Conservation (phyloP, 2,888 invertebrate species). For the Petrolisthes cinctipes region DNA sequence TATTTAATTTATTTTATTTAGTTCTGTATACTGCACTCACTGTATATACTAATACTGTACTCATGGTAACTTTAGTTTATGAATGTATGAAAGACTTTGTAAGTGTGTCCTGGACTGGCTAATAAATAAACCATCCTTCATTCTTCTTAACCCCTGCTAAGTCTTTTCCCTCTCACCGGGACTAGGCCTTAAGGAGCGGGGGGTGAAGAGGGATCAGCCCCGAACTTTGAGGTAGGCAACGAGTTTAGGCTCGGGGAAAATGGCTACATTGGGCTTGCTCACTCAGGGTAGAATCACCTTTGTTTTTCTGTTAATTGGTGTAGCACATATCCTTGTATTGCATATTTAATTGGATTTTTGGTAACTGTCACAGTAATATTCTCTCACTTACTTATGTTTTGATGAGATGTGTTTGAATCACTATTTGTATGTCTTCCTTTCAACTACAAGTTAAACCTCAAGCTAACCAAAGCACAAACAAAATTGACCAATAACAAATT, state of each 20-base stretch:
- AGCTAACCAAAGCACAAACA: too few species aligned
- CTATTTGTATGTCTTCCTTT: too few species aligned
- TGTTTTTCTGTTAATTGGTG: not conserved
- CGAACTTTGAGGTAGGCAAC: constrained; percentile 44
- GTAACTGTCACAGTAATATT: not conserved
- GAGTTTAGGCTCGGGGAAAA: constrained; percentile 20
- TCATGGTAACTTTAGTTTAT: not conserved
- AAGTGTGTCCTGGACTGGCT: constrained; percentile 23
- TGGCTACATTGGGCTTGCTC: constrained; percentile 1
- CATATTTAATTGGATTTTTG: not conserved
- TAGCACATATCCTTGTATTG: not conserved
- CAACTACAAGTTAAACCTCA: too few species aligned
- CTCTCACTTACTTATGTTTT: too few species aligned
- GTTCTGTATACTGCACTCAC: too few species aligned
- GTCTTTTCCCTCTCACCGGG: constrained; percentile 38
- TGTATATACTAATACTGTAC: not conserved
- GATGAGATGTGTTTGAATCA: too few species aligned
- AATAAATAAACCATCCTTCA: not conserved
- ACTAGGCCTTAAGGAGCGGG: constrained; percentile 46
- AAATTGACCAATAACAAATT: too few species aligned
- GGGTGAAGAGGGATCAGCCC: constrained; percentile 44
- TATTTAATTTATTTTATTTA: too few species aligned
- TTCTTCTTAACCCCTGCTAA: constrained; percentile 36
- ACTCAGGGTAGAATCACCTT: constrained; percentile 24
- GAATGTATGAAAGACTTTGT: not conserved